Evolutionary conservation across 2,797 vertebrate genomes (phyloP).

Genomic region (Periparus ater): DNA sequence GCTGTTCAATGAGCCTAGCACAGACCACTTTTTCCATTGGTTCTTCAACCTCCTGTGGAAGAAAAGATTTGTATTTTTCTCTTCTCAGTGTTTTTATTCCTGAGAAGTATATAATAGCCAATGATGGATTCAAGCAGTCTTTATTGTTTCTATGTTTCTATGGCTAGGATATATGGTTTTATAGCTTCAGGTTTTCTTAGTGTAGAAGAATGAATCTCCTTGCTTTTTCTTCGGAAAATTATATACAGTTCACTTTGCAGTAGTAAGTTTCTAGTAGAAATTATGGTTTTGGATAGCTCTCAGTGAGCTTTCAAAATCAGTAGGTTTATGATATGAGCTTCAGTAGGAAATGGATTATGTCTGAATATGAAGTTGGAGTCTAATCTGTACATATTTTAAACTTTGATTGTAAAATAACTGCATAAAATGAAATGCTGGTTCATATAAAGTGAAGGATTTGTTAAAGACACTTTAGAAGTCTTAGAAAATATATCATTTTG

Average conservation of each 20-base stretch:
- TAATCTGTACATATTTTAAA: not conserved
- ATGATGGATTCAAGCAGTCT: not conserved
- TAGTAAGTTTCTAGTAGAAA: not conserved
- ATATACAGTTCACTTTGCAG: not conserved
- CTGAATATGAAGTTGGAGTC: not conserved
- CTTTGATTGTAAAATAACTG: not conserved
- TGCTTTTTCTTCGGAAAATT: conserved; percentile 15
- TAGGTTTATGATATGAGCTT: not conserved
- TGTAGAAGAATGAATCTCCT: not conserved
- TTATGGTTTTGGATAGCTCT: not conserved
- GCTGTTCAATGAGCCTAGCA: not conserved
- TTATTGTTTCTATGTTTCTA: not conserved
- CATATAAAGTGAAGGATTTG: not conserved
- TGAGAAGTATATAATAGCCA: not conserved
- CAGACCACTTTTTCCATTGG: not conserved
- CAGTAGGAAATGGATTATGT: not conserved
- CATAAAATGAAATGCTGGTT: not conserved
- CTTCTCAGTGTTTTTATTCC: not conserved
- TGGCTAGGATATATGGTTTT: conserved; percentile 1
- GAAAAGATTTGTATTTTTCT: conserved; percentile 3
- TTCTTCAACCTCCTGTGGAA: not conserved
- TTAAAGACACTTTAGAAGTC: not conserved
- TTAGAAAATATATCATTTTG: not conserved
- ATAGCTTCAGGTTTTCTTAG: conserved; percentile 18
- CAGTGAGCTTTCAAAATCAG: not conserved